phyloP scores from a whole-genome alignment of 2,888 invertebrate species.

The Busseola fusca region DNA sequence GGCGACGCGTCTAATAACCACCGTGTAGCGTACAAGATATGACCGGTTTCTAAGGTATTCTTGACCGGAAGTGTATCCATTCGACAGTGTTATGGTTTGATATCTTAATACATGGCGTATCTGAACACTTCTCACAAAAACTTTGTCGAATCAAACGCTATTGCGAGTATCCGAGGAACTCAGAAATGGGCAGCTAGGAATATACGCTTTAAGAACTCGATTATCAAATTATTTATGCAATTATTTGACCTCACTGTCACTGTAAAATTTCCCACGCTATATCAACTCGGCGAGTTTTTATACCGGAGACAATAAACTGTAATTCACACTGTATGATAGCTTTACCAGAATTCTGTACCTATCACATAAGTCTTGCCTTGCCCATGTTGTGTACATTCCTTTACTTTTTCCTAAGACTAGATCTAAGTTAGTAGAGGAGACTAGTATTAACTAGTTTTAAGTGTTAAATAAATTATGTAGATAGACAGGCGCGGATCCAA shows the following conservation, averaged over 20 bases:
- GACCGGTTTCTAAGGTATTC: not conserved
- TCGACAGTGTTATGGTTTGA: not conserved
- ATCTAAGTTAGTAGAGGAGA: conserved; percentile 36
- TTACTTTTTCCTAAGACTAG: conserved; percentile 39
- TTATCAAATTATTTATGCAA: conserved; percentile 6
- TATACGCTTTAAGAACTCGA: not conserved
- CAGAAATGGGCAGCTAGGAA: conserved; percentile 10
- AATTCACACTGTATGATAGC: conserved; percentile 28
- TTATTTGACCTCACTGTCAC: conserved; percentile 25
- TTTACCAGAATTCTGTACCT: conserved; percentile 24
- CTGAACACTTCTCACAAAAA: not conserved
- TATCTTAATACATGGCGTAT: not conserved
- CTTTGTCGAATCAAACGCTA: not conserved
- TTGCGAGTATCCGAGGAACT: not conserved
- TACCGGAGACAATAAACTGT: conserved; percentile 50
- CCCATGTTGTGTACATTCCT: conserved; percentile 44
- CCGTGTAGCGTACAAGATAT: not conserved
- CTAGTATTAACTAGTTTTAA: conserved; percentile 53
- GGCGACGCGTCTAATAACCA: not conserved
- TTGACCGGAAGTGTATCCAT: not conserved
- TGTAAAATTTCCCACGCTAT: conserved; percentile 3
- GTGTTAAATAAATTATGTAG: conserved; percentile 38
- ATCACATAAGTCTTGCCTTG: conserved; percentile 48
- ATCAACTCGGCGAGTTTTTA: conserved; percentile 13
- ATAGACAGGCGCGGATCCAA: conserved; percentile 27